phyloP scores from a whole-genome alignment of 2,113 vertebrate species.

The Cariama cristata region DNA sequence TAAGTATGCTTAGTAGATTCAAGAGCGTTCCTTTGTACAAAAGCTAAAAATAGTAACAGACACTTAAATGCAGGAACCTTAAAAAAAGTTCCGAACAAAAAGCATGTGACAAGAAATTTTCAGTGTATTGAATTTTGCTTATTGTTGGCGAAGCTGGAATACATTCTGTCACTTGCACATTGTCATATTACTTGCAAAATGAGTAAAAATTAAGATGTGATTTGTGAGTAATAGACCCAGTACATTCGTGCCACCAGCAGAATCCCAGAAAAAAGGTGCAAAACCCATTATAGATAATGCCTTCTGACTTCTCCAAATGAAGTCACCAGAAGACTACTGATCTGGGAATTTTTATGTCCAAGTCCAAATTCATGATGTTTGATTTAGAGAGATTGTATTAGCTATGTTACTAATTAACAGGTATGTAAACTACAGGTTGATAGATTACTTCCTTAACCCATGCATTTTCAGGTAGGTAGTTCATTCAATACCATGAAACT shows the following conservation, averaged over 20 bases:
- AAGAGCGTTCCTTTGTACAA: neutral
- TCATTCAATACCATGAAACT: neutral
- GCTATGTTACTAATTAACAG: conserved; percentile 32
- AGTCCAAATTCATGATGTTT: neutral
- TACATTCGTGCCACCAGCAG: neutral
- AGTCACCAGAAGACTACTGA: neutral
- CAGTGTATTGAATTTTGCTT: neutral
- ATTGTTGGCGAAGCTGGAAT: neutral
- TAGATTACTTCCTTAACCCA: neutral
- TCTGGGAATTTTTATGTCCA: neutral
- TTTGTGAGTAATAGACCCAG: neutral
- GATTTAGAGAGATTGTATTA: neutral
- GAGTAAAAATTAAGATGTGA: neutral
- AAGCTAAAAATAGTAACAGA: neutral
- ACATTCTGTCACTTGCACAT: neutral
- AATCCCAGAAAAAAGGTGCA: neutral
- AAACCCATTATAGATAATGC: neutral
- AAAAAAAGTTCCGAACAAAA: neutral
- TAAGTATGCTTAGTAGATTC: neutral
- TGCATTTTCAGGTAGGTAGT: neutral
- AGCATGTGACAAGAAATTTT: neutral
- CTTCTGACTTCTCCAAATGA: neutral
- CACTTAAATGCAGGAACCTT: neutral
- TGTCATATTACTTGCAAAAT: neutral
- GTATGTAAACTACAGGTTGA: neutral